Conservation (phyloP, 2,797 vertebrate genomes). For the Galagoides demidoff region DNA sequence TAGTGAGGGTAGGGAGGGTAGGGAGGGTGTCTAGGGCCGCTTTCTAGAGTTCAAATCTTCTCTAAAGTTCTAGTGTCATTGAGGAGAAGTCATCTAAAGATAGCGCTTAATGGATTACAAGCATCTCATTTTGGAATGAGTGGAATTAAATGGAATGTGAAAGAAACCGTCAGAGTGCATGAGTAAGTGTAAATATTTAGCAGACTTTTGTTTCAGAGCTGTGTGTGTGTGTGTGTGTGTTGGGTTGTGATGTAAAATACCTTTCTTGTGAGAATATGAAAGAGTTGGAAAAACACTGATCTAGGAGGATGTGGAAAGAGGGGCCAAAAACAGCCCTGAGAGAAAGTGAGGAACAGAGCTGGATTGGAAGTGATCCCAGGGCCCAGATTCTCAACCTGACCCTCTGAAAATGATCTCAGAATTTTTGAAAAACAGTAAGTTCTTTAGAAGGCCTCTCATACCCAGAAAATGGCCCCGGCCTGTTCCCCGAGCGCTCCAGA, state of each 20-base stretch:
- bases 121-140: background rate
- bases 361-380: background rate
- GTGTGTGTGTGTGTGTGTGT: background rate
- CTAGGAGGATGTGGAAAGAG: background rate
- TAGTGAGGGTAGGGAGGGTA: no score
- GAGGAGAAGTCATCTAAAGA: background rate
- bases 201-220: background rate
- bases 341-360: background rate
- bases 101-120: background rate
- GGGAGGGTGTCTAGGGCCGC: background rate
- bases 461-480: background rate
- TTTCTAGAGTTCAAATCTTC: background rate
- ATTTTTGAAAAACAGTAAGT: conserved; percentile 24
- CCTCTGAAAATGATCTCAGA: background rate
- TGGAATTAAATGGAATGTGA: background rate
- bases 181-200: background rate
- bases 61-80: background rate
- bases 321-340: background rate
- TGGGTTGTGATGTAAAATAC: background rate
- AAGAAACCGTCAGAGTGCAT: background rate
- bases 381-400: background rate
- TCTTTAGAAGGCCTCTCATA: background rate
- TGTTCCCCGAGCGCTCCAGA: background rate
- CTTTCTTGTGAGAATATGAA: background rate
- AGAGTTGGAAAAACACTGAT: background rate